Evolutionary conservation across 2,888 invertebrate species (phyloP).

Genomic region (Diabrotica balteata): DNA sequence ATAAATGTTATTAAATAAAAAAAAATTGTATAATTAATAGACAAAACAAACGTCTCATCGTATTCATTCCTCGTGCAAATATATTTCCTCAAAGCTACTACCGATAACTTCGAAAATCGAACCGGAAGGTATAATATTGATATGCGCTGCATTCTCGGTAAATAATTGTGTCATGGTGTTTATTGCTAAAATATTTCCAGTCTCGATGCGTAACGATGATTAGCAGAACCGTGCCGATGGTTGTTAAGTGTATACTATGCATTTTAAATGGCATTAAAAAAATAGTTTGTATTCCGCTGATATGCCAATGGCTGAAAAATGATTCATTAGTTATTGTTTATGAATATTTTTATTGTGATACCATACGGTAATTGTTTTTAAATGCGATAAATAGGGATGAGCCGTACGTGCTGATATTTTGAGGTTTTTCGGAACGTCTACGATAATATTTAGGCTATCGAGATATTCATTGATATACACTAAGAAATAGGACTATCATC

Average conservation of each 20-base stretch:
- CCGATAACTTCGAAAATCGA: slow-evolving; percentile 36
- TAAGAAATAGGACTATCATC: too few relatives aligned
- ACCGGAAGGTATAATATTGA: slow-evolving; percentile 44
- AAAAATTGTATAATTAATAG: too few relatives aligned
- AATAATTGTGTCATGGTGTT: slow-evolving; percentile 52
- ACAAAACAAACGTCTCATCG: too few relatives aligned
- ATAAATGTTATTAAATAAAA: too few relatives aligned
- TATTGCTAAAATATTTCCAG: slow-evolving; percentile 48
- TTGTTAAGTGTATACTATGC: slow-evolving; percentile 39
- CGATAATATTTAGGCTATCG: not conserved
- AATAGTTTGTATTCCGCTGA: slow-evolving; percentile 48
- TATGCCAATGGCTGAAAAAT: slow-evolving; percentile 45
- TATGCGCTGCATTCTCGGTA: slow-evolving; percentile 45
- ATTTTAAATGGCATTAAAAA: slow-evolving; percentile 49
- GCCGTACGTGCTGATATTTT: slow-evolving; percentile 46
- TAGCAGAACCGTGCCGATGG: slow-evolving; percentile 50
- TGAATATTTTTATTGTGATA: slow-evolving; percentile 42
- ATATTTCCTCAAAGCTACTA: slow-evolving; percentile 33
- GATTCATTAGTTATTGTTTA: slow-evolving; percentile 50
- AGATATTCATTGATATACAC: too few relatives aligned
- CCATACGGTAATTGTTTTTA: slow-evolving; percentile 42
- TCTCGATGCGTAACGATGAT: slow-evolving; percentile 51
- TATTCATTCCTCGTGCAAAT: slow-evolving; percentile 32
- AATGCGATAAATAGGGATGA: slow-evolving; percentile 46
- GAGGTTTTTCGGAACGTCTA: slow-evolving; percentile 15